These are phyloP conservation scores for Tortrix viridana DNA, from an alignment of 2,888 invertebrate species.

Conservation along the genomic window DNA sequence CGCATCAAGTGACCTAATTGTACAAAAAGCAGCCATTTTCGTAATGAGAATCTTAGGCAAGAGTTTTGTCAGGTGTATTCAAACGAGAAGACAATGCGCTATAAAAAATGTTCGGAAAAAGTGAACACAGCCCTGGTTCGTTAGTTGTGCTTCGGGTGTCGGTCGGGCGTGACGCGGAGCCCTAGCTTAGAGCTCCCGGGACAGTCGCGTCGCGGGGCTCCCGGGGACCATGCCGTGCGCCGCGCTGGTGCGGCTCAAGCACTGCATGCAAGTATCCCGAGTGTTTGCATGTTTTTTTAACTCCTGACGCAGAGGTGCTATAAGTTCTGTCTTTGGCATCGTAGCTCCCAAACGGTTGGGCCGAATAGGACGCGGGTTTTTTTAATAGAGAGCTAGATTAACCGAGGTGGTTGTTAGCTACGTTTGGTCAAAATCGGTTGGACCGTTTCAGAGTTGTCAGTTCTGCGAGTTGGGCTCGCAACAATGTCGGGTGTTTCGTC, in stretches of 20 bases:
- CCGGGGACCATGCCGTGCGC: conserved; percentile 76
- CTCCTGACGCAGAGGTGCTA: too few relatives aligned
- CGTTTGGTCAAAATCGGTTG: too few relatives aligned
- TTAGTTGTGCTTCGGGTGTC: conserved; percentile 64
- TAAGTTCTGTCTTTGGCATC: too few relatives aligned
- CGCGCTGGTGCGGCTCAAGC: conserved; percentile 64
- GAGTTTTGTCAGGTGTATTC: conserved; percentile 51
- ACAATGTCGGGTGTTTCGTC: too few relatives aligned
- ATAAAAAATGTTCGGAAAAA: conserved; percentile 66
- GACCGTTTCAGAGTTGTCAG: too few relatives aligned
- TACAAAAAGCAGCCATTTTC: conserved; percentile 53
- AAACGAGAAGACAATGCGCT: conserved; percentile 68
- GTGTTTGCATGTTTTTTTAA: conserved; percentile 19
- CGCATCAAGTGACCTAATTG: conserved; percentile 44
- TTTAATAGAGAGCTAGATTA: too few relatives aligned
- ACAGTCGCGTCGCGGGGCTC: conserved; percentile 51
- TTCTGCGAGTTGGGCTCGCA: too few relatives aligned
- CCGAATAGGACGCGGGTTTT: too few relatives aligned
- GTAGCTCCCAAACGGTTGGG: too few relatives aligned
- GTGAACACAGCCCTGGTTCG: conserved; percentile 74
- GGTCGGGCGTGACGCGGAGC: conserved; percentile 64
- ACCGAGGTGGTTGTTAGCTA: too few relatives aligned
- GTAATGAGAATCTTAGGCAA: conserved; percentile 64
- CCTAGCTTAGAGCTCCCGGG: conserved; percentile 45
- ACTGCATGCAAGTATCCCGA: conserved; percentile 76